phyloP scores from a whole-genome alignment of 2,797 vertebrate genomes.

The Macroramphosus scolopax region DNA sequence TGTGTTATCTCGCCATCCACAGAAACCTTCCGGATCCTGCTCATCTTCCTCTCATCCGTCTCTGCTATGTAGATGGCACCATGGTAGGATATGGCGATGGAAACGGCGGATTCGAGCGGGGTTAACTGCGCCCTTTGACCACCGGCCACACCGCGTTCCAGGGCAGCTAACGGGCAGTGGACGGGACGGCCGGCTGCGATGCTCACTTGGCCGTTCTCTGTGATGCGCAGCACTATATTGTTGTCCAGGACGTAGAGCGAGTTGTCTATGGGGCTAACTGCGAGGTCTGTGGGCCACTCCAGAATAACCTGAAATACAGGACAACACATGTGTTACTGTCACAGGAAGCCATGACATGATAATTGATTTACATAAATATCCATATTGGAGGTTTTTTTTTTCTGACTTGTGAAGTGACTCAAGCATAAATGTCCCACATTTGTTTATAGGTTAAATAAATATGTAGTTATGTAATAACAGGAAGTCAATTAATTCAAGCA shows the following conservation, averaged over 20 bases:
- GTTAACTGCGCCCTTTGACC: conserved; percentile 89
- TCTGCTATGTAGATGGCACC: conserved; percentile 92
- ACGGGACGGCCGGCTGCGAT: conserved; percentile 91
- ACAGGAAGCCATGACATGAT: background rate
- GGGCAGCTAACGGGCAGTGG: conserved; percentile 89
- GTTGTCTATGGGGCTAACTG: conserved; percentile 97
- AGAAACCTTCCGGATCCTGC: conserved; percentile 91
- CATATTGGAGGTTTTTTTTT: background rate
- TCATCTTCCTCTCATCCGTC: conserved; percentile 95
- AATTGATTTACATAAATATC: background rate
- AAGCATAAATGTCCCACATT: too few relatives aligned
- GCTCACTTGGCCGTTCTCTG: conserved; percentile 92
- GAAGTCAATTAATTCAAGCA: conserved; percentile 1
- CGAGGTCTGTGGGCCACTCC: conserved; percentile 96
- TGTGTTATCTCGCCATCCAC: conserved; percentile 94
- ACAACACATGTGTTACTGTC: conserved; percentile 1
- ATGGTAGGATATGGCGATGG: conserved; percentile 91
- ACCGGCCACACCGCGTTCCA: conserved; percentile 79
- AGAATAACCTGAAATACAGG: conserved; percentile 85
- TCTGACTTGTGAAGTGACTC: background rate
- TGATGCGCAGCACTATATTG: conserved; percentile 94
- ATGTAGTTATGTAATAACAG: background rate
- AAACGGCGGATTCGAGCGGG: conserved; percentile 89
- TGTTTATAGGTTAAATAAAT: too few relatives aligned
- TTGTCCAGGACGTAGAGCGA: conserved; percentile 95